Evolutionary conservation across 2,797 vertebrate genomes (phyloP), one percentile per base, ranked within the genome.

Genomic region (Gymnothorax reevesii): DNA sequence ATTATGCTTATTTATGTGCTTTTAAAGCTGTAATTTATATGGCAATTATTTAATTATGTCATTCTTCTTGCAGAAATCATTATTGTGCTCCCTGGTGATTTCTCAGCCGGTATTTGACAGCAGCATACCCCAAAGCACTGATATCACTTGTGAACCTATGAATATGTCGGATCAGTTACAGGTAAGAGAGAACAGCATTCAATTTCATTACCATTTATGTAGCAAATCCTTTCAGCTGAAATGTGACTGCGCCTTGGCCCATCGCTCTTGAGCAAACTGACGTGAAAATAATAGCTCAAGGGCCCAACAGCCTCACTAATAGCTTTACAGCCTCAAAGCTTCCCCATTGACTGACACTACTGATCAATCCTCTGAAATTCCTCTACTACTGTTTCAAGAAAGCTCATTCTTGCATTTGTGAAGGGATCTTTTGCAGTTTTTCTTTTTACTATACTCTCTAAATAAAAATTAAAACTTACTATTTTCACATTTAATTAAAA

Each of bases 21-120:
- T 69, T 25, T 22, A 69, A 69, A 69, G 25, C 13, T 25, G 64
- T n/a, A 15, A 17, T 12, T 20, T 17, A 79, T 79, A 52, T 33
- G 75, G 22, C n/a, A 8, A 52, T 55, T 57, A 1, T 62, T 85
- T 73, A 33, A 71, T 57, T 52, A 27, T 86, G 85, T 9, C n/a
- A 79, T 64, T 86, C 17, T 80, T 10, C 22, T 13, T 77, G 15
- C 57, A 89, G 88, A 83, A 88, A 86, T 60, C 5, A 17, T 66
- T 86, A 52, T 0, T 83, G 85, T 89, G 88, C 57, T 57, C 27
- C 15, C 12, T 85, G 49, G 62, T 20, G 27, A 25, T 89, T 59
- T 82, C n/a, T 55, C 49, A 62, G 20, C 57, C 33, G 25, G 82
- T 83, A 8, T 27, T 33, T 33, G 82, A 83, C 0, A 15, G 20